Base-by-base conservation (phyloP, 1,140 invertebrate genomes). In the Lethrus apterus region DNA sequence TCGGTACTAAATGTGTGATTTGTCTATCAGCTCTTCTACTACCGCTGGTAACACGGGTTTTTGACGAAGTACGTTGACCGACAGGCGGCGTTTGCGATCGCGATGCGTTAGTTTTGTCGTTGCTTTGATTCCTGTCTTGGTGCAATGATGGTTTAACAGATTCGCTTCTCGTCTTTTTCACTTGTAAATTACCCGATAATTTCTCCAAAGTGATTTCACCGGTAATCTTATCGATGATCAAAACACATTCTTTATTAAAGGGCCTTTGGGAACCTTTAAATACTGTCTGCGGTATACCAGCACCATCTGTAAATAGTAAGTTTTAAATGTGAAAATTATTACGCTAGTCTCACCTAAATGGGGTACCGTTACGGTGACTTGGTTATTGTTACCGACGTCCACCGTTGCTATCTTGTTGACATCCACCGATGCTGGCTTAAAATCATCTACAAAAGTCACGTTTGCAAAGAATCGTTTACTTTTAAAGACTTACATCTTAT, bases 401-500 rank as follows among this genome's bases (percentile, higher is more conserved):
- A 98, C 79, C 14, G 76, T 83, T 14, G 91, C 90, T 69, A 86
- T 84, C 72, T 95, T 89, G 48, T 81, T 86, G 10, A 85, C 81
- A 70, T 96, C 93, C 26, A 96, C 89, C 61, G 91, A 95, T 2
- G 93, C 93, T 60, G 93, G 93, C 68, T 96, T 96, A 66, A 98
- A 98, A 71, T 98, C 93, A 87, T 91, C 89, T 93, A 68, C 41
- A 80, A 78, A 52, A 21, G 2, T 18, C 8, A 23, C 2, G 7
- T 15, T 38, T 38, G 8, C 13, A 42, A 34, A 32, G 21, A 26
- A 17, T 18, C 8, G n/a, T 2, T 9, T 3, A 20, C 10, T 19
- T 19, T 23, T 23, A 40, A 23, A 45, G 55, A 77, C 81, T 86
- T 80, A 91, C 88, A 91, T 78, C 87, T 84, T 17, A 91, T 73